A percentile compares a stretch with the other conserved stretches of the same genome.
These are phyloP conservation scores for Rhingia campestris DNA, from an alignment of 2,888 invertebrate genomes.

Conservation along the genomic window DNA sequence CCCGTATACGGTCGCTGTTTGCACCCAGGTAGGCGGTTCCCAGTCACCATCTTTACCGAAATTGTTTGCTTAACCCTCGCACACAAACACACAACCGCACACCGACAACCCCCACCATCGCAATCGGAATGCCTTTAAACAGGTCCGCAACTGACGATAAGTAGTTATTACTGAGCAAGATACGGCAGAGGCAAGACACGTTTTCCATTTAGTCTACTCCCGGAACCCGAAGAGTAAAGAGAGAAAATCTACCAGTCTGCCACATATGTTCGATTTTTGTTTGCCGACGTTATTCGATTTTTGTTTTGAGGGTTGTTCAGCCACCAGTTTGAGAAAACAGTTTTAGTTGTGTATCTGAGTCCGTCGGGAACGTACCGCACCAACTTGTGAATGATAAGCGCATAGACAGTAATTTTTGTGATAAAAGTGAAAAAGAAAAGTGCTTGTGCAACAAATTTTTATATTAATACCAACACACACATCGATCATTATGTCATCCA, in stretches of 20 bases:
- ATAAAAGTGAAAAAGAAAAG: slow-evolving; percentile 36
- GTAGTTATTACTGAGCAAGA: slow-evolving; percentile 81
- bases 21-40: slow-evolving; percentile 71
- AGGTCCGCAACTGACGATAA: slow-evolving; percentile 73
- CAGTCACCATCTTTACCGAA: slow-evolving; percentile 73
- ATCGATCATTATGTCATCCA: slow-evolving; percentile 81
- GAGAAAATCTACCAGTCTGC: slow-evolving; percentile 19
- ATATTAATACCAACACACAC: slow-evolving; percentile 5
- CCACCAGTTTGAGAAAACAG: slow-evolving; percentile 55
- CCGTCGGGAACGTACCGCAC: slow-evolving; percentile 46
- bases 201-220: slow-evolving; percentile 69
- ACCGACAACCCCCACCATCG: slow-evolving; percentile 69
- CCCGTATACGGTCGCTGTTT: slow-evolving; percentile 62
- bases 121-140: slow-evolving; percentile 68
- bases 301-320: slow-evolving; percentile 65
- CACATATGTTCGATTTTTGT: neutral
- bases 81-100: slow-evolving; percentile 53
- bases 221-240: slow-evolving; percentile 67
- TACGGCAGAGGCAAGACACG: slow-evolving; percentile 79
- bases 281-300: slow-evolving; percentile 32
- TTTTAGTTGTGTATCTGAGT: slow-evolving; percentile 63
- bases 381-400: slow-evolving; percentile 19
- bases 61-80: slow-evolving; percentile 65
- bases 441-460: slow-evolving; percentile 49
- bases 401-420: slow-evolving; percentile 15